phyloP scores from a whole-genome alignment of 2,113 vertebrate species.

The Murina feae region DNA sequence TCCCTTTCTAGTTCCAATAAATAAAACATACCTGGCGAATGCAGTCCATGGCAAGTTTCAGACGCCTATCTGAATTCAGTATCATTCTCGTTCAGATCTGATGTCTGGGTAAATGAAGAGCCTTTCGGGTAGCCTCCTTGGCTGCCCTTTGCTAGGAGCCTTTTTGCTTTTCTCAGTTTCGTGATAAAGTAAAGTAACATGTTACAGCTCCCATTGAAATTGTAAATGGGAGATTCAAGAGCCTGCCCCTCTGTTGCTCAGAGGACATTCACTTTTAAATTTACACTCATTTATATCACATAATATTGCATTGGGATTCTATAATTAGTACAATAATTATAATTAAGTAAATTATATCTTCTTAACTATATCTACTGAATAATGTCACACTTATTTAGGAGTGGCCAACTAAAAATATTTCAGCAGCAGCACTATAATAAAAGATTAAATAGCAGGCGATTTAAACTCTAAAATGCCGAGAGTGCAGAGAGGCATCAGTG shows the following conservation, averaged over 20 bases:
- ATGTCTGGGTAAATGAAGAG: neutral
- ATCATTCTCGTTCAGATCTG: conserved; percentile 42
- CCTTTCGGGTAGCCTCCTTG: neutral
- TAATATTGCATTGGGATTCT: no score
- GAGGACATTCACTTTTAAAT: conserved; percentile 1
- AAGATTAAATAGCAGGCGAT: neutral
- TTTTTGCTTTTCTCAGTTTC: conserved; percentile 42
- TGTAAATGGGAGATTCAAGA: conserved; percentile 24
- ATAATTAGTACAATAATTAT: no score
- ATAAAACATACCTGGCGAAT: conserved; percentile 31
- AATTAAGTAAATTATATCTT: no score
- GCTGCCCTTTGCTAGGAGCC: conserved; percentile 14
- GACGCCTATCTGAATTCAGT: neutral
- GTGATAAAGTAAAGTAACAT: neutral
- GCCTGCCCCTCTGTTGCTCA: neutral
- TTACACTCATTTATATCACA: neutral
- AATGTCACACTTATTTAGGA: neutral
- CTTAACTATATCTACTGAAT: no score
- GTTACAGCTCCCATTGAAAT: conserved; percentile 35
- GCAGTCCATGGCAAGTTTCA: conserved; percentile 15
- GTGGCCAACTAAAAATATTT: conserved; percentile 2
- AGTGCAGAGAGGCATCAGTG: neutral
- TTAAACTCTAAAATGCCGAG: neutral
- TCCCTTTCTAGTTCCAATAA: neutral
- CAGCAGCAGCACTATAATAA: neutral